Conservation (phyloP, 1,140 invertebrate genomes). For the Drosophila mayri region DNA sequence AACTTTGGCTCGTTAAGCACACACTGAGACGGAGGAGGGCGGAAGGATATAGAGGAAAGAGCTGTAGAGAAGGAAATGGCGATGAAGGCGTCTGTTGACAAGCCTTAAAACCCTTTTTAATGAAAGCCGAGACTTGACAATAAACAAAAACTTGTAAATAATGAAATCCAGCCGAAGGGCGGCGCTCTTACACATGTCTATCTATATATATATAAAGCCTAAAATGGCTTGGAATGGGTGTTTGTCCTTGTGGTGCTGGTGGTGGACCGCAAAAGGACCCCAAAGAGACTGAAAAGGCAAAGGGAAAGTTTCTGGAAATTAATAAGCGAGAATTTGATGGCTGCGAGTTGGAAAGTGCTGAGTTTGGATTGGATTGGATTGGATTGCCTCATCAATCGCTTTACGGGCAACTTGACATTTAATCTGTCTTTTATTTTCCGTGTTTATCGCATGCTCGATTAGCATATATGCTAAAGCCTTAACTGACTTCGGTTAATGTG, state of each 20-base stretch:
- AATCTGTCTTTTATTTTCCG: slow-evolving; percentile 25
- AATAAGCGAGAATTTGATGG: slow-evolving; percentile 68
- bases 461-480: slow-evolving; percentile 42
- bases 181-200: slow-evolving; percentile 24
- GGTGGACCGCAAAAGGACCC: slow-evolving; percentile 60
- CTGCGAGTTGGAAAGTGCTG: slow-evolving; percentile 27
- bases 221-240: slow-evolving; percentile 14
- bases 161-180: slow-evolving; percentile 58
- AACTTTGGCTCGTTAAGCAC: slow-evolving; percentile 75
- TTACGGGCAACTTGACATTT: slow-evolving; percentile 50
- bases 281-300: slow-evolving; percentile 43
- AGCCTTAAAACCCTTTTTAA: slow-evolving; percentile 74
- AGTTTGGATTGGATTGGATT: background rate
- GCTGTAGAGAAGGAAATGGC: background rate
- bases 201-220: background rate
- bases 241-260: slow-evolving; percentile 25
- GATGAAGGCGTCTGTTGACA: slow-evolving; percentile 57
- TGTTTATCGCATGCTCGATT: slow-evolving; percentile 22
- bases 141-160: slow-evolving; percentile 80
- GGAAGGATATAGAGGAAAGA: background rate
- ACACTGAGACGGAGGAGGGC: slow-evolving; percentile 34
- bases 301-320: slow-evolving; percentile 61
- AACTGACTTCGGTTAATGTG: slow-evolving; percentile 64
- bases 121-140: slow-evolving; percentile 73
- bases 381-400: slow-evolving; percentile 50